These are phyloP conservation scores for Aricia agestis DNA, from an alignment of 1,140 invertebrate genomes.

Conservation along the genomic window DNA sequence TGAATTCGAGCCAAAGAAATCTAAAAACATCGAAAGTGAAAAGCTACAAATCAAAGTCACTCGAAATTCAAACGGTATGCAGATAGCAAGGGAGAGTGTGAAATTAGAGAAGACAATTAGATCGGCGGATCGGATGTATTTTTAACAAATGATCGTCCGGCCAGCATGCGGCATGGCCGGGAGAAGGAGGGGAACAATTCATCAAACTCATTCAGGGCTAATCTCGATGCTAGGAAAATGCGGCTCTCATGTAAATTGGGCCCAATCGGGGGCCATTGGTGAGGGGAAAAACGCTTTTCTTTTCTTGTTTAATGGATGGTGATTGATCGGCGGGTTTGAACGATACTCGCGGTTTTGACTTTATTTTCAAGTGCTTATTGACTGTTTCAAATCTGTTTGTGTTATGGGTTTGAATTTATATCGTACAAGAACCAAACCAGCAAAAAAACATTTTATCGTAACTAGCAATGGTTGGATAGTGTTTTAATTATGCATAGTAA, in stretches of 20 bases:
- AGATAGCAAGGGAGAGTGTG: constrained; percentile 66
- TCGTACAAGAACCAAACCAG: neutral
- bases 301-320: constrained; percentile 76
- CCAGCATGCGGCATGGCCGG: constrained; percentile 39
- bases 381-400: constrained; percentile 44
- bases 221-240: constrained; percentile 75
- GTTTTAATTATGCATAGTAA: no score
- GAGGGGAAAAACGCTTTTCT: constrained; percentile 70
- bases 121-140: constrained; percentile 73
- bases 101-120: constrained; percentile 76
- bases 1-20: neutral
- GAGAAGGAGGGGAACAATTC: constrained; percentile 63
- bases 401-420: neutral
- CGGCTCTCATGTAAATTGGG: constrained; percentile 76
- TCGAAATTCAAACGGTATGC: constrained; percentile 46
- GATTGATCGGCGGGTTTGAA: constrained; percentile 71
- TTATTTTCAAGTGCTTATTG: constrained; percentile 63
- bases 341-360: constrained; percentile 71
- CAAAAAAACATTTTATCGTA: neutral
- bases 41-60: neutral
- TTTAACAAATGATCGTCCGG: constrained; percentile 73
- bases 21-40: neutral
- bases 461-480: no score
- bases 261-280: constrained; percentile 71
- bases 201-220: constrained; percentile 75